Percentiles rank a stretch among this genome's conserved stretches.
Conservation (phyloP, 1,140 invertebrate species). For the Drosophila sulfurigaster region DNA sequence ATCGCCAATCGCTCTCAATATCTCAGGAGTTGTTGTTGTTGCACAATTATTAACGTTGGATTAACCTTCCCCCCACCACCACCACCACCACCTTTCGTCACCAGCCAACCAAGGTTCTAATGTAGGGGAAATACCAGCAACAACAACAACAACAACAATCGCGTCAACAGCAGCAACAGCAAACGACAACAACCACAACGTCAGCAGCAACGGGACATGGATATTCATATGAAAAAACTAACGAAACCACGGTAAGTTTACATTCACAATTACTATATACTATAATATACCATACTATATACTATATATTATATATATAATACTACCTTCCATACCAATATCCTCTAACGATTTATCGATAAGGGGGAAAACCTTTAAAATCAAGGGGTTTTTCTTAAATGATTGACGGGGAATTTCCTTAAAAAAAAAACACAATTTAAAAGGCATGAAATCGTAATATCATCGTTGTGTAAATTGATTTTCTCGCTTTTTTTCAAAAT, state of each 20-base stretch:
- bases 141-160: constrained; percentile 34
- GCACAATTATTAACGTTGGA: constrained; percentile 38
- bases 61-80: constrained; percentile 26
- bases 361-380: too few species aligned
- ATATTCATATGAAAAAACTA: constrained; percentile 80
- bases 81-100: not conserved
- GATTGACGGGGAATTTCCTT: too few species aligned
- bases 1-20: constrained; percentile 15
- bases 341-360: not conserved
- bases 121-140: constrained; percentile 43
- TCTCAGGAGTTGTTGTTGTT: constrained; percentile 42
- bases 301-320: not conserved
- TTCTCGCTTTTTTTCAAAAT: too few species aligned
- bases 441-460: too few species aligned
- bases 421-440: too few species aligned
- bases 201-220: constrained; percentile 59
- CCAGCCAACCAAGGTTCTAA: constrained; percentile 30
- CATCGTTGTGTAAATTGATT: too few species aligned
- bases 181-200: constrained; percentile 39
- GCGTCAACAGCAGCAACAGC: constrained; percentile 17
- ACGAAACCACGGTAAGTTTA: constrained; percentile 71
- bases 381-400: too few species aligned
- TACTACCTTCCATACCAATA: not conserved
- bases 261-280: not conserved
- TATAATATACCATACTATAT: not conserved